These are phyloP conservation scores for Bradysia coprophila DNA, from an alignment of 1,140 invertebrate genomes.

Conservation along the genomic window DNA sequence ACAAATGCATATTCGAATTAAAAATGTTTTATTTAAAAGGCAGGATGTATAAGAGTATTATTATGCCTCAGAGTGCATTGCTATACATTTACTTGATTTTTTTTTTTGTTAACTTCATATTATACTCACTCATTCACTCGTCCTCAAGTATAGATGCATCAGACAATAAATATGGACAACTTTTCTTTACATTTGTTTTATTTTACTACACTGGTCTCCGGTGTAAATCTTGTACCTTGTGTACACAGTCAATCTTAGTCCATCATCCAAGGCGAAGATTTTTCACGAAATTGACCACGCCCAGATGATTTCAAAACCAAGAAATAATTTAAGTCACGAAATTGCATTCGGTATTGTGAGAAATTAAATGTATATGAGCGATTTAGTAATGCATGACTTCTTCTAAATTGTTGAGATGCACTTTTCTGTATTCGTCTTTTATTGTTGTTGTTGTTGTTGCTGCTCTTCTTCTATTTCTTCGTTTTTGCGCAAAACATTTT, in stretches of 20 bases:
- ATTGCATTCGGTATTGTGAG: background rate
- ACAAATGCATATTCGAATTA: no score
- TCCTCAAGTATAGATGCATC: background rate
- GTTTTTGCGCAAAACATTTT: background rate
- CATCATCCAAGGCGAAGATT: background rate
- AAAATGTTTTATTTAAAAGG: no score
- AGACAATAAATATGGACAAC: background rate
- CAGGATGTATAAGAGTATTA: background rate
- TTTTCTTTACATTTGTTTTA: background rate
- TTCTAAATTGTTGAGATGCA: background rate
- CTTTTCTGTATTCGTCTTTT: no score
- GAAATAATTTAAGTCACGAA: background rate
- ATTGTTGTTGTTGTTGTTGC: no score
- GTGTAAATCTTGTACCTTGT: background rate
- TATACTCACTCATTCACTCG: background rate
- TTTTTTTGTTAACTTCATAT: background rate
- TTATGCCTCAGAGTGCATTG: background rate
- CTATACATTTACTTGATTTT: background rate
- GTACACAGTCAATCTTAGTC: background rate
- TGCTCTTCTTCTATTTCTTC: no score
- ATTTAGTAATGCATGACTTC: background rate
- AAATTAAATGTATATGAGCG: background rate
- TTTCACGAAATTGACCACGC: background rate
- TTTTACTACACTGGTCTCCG: background rate
- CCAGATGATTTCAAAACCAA: background rate